Evolutionary conservation across 2,113 vertebrate species (phyloP), one percentile per base, ranked within the genome.

Genomic region (Nanorana parkeri): DNA sequence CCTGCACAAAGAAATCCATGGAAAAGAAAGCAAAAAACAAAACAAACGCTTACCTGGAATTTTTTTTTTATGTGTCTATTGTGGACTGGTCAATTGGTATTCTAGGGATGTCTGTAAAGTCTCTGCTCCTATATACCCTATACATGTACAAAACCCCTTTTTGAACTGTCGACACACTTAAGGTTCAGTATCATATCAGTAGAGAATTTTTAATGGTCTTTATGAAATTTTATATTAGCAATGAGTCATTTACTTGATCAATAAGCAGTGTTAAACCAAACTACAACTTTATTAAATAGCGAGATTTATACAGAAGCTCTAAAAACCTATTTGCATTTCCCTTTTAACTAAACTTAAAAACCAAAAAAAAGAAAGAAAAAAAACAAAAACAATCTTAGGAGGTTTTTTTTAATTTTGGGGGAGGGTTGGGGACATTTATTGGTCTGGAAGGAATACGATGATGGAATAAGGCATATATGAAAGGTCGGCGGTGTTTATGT

Each of bases 181-280:
- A 93, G 90, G 89, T 91, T 94, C 92, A 91, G 87, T 92, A 92
- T 93, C 91, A 92, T 93, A 93, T 90, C 92, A 90, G 90, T 89
- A 93, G 93, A 88, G 88, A 90, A 92, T 94, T 94, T 94, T 93
- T 94, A 94, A 94, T 93, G 89, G 92, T 91, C 90, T 94, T 93
- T 93, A 92, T 92, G 92, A 86, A 92, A 93, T 94, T 94, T 93
- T 94, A 93, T 93, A 93, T 68, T 91, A 92, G 92, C 90, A 87
- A 87, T 90, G 85, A 86, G 80, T 92, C 90, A 91, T 87, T 93
- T 89, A 90, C 93, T 93, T 93, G 91, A 93, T 93, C 93, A 92
- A 89, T 92, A 92, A 93, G 91, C 93, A 94, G 93, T 94, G 90
- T 94, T 94, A 94, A 82, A 88, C 86, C 89, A 90, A 91, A 90